Percentiles rank a stretch among this genome's conserved stretches.
Conservation (phyloP, 2,113 vertebrate species). For the Cyanoramphus novaezelandiae region DNA sequence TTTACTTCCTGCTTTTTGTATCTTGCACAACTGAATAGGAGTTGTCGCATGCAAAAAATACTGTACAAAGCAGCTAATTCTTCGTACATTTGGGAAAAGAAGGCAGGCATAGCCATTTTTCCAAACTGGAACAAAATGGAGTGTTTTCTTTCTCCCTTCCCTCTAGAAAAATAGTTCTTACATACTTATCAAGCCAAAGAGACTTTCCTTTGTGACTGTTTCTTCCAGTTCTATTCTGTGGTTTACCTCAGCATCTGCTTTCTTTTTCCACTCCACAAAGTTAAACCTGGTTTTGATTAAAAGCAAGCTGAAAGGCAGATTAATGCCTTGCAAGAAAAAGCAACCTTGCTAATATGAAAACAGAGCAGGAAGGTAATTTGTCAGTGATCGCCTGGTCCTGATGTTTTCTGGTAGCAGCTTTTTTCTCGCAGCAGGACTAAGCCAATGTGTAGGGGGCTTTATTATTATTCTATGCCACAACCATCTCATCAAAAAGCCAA, state of each 20-base stretch:
- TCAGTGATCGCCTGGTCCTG: not conserved
- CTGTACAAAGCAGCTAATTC: not conserved
- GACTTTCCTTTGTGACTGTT: not conserved
- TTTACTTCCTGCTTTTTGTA: not conserved
- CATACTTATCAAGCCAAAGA: slow-evolving; percentile 31
- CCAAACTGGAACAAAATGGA: not conserved
- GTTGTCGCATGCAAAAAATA: not conserved
- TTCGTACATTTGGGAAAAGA: not conserved
- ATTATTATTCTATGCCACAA: not conserved
- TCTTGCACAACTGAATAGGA: not conserved
- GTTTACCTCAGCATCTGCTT: slow-evolving; percentile 43
- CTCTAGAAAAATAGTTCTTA: not conserved
- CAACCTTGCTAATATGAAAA: not conserved
- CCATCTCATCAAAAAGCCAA: not conserved
- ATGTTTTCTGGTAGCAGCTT: not conserved
- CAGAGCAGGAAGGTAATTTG: not conserved
- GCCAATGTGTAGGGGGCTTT: not conserved
- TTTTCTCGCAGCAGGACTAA: not conserved
- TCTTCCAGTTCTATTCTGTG: not conserved
- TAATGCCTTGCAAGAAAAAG: not conserved
- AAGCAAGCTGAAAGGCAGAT: slow-evolving; percentile 26
- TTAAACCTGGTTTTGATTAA: slow-evolving; percentile 38
- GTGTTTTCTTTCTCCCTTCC: not conserved
- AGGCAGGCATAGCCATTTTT: not conserved
- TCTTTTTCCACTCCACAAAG: not conserved